phyloP scores from a whole-genome alignment of 2,797 vertebrate genomes.

The Mallotus villosus region DNA sequence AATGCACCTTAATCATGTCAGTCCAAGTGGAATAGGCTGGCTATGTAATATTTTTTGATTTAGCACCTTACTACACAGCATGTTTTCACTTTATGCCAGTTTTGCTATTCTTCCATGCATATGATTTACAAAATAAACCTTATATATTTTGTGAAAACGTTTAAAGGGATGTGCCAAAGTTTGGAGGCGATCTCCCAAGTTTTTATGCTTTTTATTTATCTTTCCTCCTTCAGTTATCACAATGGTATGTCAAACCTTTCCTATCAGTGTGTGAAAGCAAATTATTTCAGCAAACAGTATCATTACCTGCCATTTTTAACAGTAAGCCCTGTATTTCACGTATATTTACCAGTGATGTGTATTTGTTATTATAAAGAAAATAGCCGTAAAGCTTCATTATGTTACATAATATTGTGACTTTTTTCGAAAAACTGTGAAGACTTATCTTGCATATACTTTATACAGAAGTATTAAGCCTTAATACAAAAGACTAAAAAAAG shows the following conservation, averaged over 20 bases:
- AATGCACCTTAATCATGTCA: constrained; percentile 82
- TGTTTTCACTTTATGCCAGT: constrained; percentile 83
- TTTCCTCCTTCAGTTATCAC: constrained; percentile 79
- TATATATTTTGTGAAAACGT: constrained; percentile 76
- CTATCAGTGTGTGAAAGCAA: constrained; percentile 96
- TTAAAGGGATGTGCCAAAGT: constrained; percentile 85
- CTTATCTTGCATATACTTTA: constrained; percentile 99
- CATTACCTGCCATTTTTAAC: constrained; percentile 99
- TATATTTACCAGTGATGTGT: constrained; percentile 99
- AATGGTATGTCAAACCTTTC: constrained; percentile 87
- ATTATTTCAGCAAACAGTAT: constrained; percentile 99
- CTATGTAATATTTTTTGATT: constrained; percentile 79
- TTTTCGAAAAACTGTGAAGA: constrained; percentile 99
- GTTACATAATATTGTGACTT: constrained; percentile 99
- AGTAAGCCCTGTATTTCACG: constrained; percentile 99
- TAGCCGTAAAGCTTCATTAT: constrained; percentile 99
- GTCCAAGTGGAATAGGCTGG: constrained; percentile 72
- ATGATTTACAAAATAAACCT: constrained; percentile 75
- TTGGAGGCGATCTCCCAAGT: constrained; percentile 83
- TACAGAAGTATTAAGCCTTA: constrained; percentile 99
- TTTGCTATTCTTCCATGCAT: constrained; percentile 77
- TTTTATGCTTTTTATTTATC: constrained; percentile 72
- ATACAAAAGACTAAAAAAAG: constrained; percentile 98
- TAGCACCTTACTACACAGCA: constrained; percentile 85
- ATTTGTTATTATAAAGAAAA: constrained; percentile 99